Evolutionary conservation across 2,797 vertebrate species (phyloP).

Genomic region (Chelon labrosus): DNA sequence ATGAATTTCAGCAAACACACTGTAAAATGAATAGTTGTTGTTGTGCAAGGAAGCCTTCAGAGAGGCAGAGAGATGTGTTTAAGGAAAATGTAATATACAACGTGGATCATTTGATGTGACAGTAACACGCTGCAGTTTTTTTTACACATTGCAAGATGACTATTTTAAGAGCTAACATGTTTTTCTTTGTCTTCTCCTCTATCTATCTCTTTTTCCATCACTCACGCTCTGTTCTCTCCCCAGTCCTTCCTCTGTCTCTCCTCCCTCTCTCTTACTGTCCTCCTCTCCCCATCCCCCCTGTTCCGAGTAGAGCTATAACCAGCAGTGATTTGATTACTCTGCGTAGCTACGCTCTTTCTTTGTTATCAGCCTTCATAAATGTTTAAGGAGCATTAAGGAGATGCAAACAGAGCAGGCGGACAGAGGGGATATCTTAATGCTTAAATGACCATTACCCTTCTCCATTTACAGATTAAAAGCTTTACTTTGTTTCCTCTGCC

Average conservation of each 20-base stretch:
- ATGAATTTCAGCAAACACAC: conserved; percentile 31
- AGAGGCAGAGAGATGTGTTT: conserved; percentile 35
- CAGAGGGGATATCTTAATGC: conserved; percentile 79
- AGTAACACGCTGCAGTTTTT: conserved; percentile 37
- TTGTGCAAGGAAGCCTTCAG: conserved; percentile 7
- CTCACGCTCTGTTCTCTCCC: conserved; percentile 47
- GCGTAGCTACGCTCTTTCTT: conserved; percentile 72
- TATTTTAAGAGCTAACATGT: conserved; percentile 59
- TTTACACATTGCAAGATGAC: conserved; percentile 43
- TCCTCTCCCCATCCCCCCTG: neutral
- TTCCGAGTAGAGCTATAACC: conserved; percentile 71
- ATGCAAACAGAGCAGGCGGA: conserved; percentile 68
- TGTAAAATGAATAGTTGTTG: conserved; percentile 28
- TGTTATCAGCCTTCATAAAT: conserved; percentile 88
- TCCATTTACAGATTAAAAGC: conserved; percentile 91
- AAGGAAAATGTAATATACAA: conserved; percentile 29
- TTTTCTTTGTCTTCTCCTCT: conserved; percentile 51
- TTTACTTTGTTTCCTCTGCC: conserved; percentile 83
- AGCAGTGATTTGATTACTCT: conserved; percentile 82
- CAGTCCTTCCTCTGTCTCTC: conserved; percentile 17
- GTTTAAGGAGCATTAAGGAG: conserved; percentile 85
- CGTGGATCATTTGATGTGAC: conserved; percentile 47
- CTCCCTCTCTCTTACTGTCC: neutral
- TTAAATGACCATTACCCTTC: conserved; percentile 83
- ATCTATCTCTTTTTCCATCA: conserved; percentile 56